These are phyloP conservation scores for Microctonus aethiopoides DNA, from an alignment of 2,888 invertebrate genomes.

Conservation along the genomic window DNA sequence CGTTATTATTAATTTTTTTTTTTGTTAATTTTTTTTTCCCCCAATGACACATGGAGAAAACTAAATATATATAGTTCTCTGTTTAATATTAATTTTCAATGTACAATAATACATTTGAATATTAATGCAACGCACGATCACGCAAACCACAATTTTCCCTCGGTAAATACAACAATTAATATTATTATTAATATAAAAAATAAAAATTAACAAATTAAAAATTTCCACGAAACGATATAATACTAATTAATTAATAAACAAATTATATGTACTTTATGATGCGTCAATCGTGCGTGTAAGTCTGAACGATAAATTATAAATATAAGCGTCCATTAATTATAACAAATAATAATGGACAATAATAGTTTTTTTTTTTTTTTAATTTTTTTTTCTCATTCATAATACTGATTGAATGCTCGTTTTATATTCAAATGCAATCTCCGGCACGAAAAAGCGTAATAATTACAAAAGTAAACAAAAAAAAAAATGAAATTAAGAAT, in stretches of 20 bases:
- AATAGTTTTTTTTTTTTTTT: neutral
- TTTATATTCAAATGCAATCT: slow-evolving; percentile 26
- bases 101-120: neutral
- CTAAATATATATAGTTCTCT: neutral
- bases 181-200: too few species aligned
- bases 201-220: too few species aligned
- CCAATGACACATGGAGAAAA: neutral
- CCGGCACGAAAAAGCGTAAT: neutral
- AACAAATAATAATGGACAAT: slow-evolving; percentile 19
- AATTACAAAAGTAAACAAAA: slow-evolving; percentile 6
- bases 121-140: slow-evolving; percentile 2
- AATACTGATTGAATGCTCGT: slow-evolving; percentile 24
- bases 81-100: slow-evolving; percentile 12
- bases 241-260: too few species aligned
- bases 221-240: too few species aligned
- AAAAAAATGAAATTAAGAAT: slow-evolving; percentile 1
- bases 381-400: slow-evolving; percentile 9
- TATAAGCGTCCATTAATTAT: slow-evolving; percentile 3
- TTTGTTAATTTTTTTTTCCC: slow-evolving; percentile 1
- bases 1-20: neutral
- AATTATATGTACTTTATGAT: neutral
- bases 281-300: neutral
- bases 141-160: neutral
- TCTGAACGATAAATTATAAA: neutral
- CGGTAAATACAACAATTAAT: too few species aligned